These are phyloP conservation scores for Euwallacea fornicatus DNA, from an alignment of 1,140 invertebrate genomes.

Conservation along the genomic window DNA sequence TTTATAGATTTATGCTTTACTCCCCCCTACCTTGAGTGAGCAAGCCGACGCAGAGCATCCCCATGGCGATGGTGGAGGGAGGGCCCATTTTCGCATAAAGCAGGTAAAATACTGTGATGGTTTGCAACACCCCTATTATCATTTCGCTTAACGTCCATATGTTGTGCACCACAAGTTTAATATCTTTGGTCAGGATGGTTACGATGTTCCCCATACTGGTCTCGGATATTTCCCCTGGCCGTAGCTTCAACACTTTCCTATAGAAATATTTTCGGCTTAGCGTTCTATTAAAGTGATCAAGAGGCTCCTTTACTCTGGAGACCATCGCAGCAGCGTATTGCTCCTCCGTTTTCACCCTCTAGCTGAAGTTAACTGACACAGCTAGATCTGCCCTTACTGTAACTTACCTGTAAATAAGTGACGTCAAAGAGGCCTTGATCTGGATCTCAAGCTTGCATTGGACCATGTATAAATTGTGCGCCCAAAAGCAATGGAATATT, in stretches of 20 bases:
- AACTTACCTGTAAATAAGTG: constrained; percentile 80
- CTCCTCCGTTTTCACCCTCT: neutral
- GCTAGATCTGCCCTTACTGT: no score
- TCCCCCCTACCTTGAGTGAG: constrained; percentile 59
- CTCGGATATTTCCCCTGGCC: constrained; percentile 64
- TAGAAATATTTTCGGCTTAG: constrained; percentile 58
- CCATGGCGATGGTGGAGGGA: constrained; percentile 74
- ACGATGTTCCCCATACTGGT: constrained; percentile 82
- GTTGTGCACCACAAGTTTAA: constrained; percentile 72
- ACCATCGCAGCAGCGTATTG: no score
- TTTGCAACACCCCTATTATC: constrained; percentile 74
- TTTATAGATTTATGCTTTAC: neutral
- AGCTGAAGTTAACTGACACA: no score
- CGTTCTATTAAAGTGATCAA: no score
- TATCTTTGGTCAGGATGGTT: constrained; percentile 85
- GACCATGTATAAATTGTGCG: constrained; percentile 80
- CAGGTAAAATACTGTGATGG: constrained; percentile 70
- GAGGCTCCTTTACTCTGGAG: no score
- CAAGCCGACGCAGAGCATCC: constrained; percentile 76
- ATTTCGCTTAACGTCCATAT: constrained; percentile 68
- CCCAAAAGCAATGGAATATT: constrained; percentile 64
- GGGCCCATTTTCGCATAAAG: constrained; percentile 73
- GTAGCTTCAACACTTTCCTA: constrained; percentile 69
- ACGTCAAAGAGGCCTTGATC: constrained; percentile 74
- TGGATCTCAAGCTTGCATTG: constrained; percentile 69